phyloP scores from a whole-genome alignment of 2,797 vertebrate genomes.

The Lindbergichthys nudifrons region DNA sequence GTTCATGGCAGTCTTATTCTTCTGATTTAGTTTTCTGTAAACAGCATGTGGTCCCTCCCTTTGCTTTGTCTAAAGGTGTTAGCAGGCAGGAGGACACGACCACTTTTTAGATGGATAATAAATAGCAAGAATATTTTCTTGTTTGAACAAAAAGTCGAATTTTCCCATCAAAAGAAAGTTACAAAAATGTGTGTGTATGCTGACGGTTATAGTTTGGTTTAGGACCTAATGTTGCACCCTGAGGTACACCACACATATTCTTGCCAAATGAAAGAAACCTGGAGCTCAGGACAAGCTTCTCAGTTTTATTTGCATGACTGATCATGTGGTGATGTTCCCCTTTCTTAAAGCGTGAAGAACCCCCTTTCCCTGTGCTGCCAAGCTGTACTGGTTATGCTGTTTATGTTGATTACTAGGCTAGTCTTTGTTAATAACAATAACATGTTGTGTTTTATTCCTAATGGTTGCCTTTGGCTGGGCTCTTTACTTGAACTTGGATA shows the following conservation, averaged over 20 bases:
- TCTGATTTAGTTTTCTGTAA: too few species aligned
- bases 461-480: slow-evolving; percentile 1
- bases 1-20: too few species aligned
- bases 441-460: neutral
- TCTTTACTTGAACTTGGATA: slow-evolving; percentile 4
- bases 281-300: slow-evolving; percentile 20
- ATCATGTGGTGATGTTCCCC: slow-evolving; percentile 40
- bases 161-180: too few species aligned
- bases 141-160: too few species aligned
- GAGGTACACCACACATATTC: neutral
- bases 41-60: too few species aligned
- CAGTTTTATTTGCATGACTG: slow-evolving; percentile 22
- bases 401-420: neutral
- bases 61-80: too few species aligned
- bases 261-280: neutral
- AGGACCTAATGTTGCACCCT: slow-evolving; percentile 10
- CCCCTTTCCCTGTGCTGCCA: neutral
- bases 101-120: too few species aligned
- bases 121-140: too few species aligned
- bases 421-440: neutral
- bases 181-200: too few species aligned
- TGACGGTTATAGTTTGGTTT: too few species aligned
- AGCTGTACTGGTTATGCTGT: neutral
- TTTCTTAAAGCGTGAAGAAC: slow-evolving; percentile 21
- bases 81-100: too few species aligned